Evolutionary conservation across 2,113 vertebrate species (phyloP).

Genomic region (Bungarus multicinctus): DNA sequence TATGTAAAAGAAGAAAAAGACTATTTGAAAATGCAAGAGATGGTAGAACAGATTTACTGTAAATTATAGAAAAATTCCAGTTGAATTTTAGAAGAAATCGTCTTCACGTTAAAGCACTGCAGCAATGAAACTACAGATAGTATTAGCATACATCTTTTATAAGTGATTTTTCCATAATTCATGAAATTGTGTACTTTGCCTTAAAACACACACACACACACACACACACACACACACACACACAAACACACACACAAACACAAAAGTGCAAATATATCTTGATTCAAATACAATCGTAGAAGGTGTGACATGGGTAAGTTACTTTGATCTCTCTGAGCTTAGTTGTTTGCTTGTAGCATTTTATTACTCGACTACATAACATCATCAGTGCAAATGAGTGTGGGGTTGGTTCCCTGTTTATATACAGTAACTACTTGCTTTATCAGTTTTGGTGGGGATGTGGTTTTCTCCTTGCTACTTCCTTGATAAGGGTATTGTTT

Average conservation of each 20-base stretch:
- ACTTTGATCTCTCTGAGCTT: not conserved
- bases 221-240: too few relatives aligned
- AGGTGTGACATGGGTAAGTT: not conserved
- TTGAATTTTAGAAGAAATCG: not conserved
- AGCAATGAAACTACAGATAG: not conserved
- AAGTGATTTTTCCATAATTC: not conserved
- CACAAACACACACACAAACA: too few relatives aligned
- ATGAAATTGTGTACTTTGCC: not conserved
- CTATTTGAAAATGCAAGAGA: not conserved
- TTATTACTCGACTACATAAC: not conserved
- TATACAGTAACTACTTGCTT: not conserved
- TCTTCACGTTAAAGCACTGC: not conserved
- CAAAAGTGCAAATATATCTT: not conserved
- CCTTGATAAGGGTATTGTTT: not conserved
- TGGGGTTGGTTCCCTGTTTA: not conserved
- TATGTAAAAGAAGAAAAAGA: not conserved
- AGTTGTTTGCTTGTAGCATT: not conserved
- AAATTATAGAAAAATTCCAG: not conserved
- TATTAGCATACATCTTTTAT: not conserved
- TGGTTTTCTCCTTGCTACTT: not conserved
- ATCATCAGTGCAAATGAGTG: not conserved
- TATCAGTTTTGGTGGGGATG: not conserved
- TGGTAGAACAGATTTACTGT: not conserved
- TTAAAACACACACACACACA: not conserved
- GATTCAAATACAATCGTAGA: not conserved